These are phyloP conservation scores for Cryptosula pallasiana DNA, from an alignment of 2,888 invertebrate genomes.

Conservation along the genomic window DNA sequence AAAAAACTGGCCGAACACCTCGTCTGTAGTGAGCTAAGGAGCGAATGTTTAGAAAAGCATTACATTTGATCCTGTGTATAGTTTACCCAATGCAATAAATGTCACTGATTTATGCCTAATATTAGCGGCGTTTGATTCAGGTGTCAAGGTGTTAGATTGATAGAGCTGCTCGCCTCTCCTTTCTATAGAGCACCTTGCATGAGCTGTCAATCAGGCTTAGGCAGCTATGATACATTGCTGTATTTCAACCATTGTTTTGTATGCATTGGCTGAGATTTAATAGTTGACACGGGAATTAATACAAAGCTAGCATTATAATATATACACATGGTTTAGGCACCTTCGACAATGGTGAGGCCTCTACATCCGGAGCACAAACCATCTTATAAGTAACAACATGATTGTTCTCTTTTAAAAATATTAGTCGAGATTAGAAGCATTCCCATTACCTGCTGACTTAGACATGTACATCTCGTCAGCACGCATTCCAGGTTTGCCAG, in stretches of 20 bases:
- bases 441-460: too few relatives aligned
- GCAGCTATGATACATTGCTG: conserved; percentile 2
- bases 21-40: neutral
- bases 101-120: conserved; percentile 1
- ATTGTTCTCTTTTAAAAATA: neutral
- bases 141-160: conserved; percentile 13
- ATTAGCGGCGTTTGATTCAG: conserved; percentile 6
- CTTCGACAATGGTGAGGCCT: neutral
- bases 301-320: neutral
- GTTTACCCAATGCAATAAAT: neutral
- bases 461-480: too few relatives aligned
- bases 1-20: neutral
- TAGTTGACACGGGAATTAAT: neutral
- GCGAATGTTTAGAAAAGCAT: conserved; percentile 14
- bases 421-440: neutral
- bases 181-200: neutral
- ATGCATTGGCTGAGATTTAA: conserved; percentile 2
- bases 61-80: neutral
- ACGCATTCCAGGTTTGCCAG: too few relatives aligned
- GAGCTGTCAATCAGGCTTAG: conserved; percentile 22
- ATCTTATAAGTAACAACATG: neutral
- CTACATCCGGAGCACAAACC: neutral
- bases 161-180: neutral
- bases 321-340: neutral
- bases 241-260: neutral